Evolutionary conservation across 2,113 vertebrate genomes (phyloP), one percentile per base, ranked within the genome.

Genomic region (Cephalopholis sonnerati): DNA sequence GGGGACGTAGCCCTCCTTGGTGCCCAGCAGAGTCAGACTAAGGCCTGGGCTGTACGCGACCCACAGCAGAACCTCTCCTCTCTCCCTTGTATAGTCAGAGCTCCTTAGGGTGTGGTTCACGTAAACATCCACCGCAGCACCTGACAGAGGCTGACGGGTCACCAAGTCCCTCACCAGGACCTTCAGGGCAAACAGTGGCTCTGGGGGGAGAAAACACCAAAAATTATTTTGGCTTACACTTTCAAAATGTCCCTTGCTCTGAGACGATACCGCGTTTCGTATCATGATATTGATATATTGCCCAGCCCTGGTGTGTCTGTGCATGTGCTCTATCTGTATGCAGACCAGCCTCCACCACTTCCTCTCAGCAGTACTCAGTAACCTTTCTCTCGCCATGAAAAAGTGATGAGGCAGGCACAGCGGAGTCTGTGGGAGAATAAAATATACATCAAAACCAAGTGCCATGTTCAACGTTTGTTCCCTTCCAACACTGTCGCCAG

Each of bases 131-230:
- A 99, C 97, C 2, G 92, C 89, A 0, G 97, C 98, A 16, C 96
- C 96, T 1, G 0, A 87, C 79, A 99, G 93, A 48, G 95, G 95
- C 87, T 96, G 96, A 25, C 96, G 97, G 44, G 97, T 98, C 91
- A 96, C 95, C 24, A 94, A 77, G 86, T 99, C 98, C 81, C 96
- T 97, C 77, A 98, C 96, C 91, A 97, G 96, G 50, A 98, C 97
- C 93, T 96, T 98, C 8, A 99, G 93, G 0, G 92, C 94, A 80
- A 99, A 98, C 68, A 84, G 92, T 4, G 96, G 92, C 74, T 94
- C 97, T 98, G 57, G 77, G 57, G 77, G 82, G 67, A 70, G 76
- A 86, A 32, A n/a, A 58, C 13, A 39, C 15, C 18, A 71, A 4
- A 16, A 3, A 7, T 8, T 9, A 50, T 50, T 9, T 3, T 16